These are phyloP conservation scores for Pseudolaguvia tuberculata DNA, from an alignment of 2,113 vertebrate genomes.

Conservation along the genomic window DNA sequence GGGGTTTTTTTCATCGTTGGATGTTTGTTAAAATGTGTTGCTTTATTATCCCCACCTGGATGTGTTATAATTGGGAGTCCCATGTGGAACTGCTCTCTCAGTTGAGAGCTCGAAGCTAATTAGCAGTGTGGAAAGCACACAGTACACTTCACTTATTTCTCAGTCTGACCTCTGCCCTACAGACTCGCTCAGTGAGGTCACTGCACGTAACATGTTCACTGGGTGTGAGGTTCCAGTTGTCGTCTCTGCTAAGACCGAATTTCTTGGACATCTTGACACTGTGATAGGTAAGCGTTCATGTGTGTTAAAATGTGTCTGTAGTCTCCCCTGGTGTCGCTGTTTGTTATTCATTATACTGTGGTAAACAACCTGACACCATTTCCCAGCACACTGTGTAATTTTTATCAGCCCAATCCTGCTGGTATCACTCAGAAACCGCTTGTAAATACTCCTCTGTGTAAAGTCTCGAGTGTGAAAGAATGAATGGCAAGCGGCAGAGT, in stretches of 20 bases:
- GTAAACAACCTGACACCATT: conserved; percentile 1
- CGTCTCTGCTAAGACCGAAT: conserved; percentile 70
- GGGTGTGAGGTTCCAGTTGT: conserved; percentile 83
- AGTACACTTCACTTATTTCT: not conserved
- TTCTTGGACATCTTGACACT: conserved; percentile 78
- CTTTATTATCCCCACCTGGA: not conserved
- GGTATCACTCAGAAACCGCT: not conserved
- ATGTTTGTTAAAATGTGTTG: conserved; percentile 1
- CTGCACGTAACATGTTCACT: conserved; percentile 80
- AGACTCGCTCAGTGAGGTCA: conserved; percentile 85
- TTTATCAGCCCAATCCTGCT: conserved; percentile 1
- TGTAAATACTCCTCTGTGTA: conserved; percentile 10
- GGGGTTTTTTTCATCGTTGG: no score
- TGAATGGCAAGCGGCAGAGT: not conserved
- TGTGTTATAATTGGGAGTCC: conserved; percentile 57
- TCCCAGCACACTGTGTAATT: not conserved
- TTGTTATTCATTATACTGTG: not conserved
- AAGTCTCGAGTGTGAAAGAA: conserved; percentile 62
- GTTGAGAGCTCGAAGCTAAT: conserved; percentile 55
- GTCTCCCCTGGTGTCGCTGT: not conserved
- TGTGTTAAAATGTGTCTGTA: conserved; percentile 13
- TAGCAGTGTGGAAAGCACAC: conserved; percentile 38
- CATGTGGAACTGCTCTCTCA: conserved; percentile 18
- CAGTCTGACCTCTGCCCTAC: conserved; percentile 53
- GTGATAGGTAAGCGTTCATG: conserved; percentile 77